Conservation (phyloP, 2,888 invertebrate genomes). For the Gandaritis pyraliata region DNA sequence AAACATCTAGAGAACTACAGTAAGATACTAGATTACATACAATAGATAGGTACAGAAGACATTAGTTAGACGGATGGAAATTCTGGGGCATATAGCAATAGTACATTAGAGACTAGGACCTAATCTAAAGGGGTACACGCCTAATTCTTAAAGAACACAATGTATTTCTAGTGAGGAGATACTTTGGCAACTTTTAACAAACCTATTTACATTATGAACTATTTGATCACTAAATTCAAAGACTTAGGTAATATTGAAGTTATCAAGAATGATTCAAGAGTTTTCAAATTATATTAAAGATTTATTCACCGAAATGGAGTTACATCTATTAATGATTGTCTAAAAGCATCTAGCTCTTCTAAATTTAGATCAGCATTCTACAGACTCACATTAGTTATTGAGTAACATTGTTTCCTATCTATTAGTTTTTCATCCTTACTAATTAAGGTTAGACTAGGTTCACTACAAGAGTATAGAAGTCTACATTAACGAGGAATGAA, state of each 20-base stretch:
- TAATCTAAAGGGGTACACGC: constrained; percentile 45
- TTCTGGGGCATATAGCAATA: constrained; percentile 83
- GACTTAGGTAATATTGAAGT: constrained; percentile 10
- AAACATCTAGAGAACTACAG: constrained; percentile 71
- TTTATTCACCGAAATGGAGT: constrained; percentile 25
- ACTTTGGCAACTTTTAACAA: constrained; percentile 59
- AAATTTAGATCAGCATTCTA: constrained; percentile 49
- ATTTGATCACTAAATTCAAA: constrained; percentile 29
- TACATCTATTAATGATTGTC: constrained; percentile 34
- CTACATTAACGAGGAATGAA: constrained; percentile 24
- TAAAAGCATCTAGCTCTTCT: constrained; percentile 60
- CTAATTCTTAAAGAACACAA: constrained; percentile 42
- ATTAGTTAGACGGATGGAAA: constrained; percentile 82
- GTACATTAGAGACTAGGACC: constrained; percentile 55
- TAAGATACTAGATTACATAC: constrained; percentile 75
- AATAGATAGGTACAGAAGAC: constrained; percentile 81
- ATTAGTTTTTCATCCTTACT: constrained; percentile 10
- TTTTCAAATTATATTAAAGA: constrained; percentile 8
- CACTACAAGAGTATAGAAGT: constrained; percentile 31
- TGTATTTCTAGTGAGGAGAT: constrained; percentile 36
- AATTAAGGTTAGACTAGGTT: constrained; percentile 24
- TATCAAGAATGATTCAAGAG: constrained; percentile 16
- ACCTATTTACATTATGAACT: constrained; percentile 46
- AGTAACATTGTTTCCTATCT: constrained; percentile 13
- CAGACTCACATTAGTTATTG: constrained; percentile 17